phyloP scores from a whole-genome alignment of 2,113 vertebrate species.

The Ivindomyrus marchei region DNA sequence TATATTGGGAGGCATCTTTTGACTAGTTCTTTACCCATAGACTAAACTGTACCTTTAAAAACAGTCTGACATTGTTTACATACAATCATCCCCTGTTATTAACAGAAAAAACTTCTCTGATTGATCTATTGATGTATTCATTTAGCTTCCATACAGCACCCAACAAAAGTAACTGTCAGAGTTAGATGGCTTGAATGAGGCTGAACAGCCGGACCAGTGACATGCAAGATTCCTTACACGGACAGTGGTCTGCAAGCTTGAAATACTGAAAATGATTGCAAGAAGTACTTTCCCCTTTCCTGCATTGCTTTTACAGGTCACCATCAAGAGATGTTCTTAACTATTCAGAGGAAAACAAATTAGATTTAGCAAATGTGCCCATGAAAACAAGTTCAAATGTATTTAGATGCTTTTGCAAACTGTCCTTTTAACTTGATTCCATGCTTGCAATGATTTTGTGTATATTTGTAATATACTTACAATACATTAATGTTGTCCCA shows the following conservation, averaged over 20 bases:
- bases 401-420: neutral
- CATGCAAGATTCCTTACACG: neutral
- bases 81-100: neutral
- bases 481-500: neutral
- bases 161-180: neutral
- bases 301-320: neutral
- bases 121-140: neutral
- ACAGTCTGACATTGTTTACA: neutral
- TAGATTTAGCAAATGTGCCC: neutral
- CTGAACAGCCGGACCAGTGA: neutral
- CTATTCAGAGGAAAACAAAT: neutral
- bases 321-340: neutral
- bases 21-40: neutral
- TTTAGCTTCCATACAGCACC: neutral
- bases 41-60: neutral
- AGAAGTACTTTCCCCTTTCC: neutral
- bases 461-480: neutral
- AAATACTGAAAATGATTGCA: neutral
- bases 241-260: neutral
- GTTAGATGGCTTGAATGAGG: neutral
- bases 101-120: neutral
- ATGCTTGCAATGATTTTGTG: neutral
- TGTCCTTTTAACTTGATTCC: neutral
- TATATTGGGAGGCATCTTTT: neutral
- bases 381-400: neutral